These are phyloP conservation scores for Lycorma delicatula DNA, from an alignment of 1,140 invertebrate genomes.

Conservation along the genomic window DNA sequence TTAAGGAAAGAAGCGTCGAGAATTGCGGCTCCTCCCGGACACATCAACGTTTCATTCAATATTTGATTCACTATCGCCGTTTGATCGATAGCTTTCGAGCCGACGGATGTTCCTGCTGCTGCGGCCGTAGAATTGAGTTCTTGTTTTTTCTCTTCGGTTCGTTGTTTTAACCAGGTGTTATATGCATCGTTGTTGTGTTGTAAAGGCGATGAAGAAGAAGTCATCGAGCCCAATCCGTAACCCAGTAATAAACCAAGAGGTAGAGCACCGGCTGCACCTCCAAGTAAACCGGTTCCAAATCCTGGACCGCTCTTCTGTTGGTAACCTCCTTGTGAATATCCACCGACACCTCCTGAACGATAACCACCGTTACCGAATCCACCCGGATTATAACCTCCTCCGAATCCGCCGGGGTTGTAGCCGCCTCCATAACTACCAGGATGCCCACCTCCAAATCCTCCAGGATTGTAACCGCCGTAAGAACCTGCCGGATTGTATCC, in stretches of 20 bases:
- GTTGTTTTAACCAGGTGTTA: neutral
- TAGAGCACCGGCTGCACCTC: neutral
- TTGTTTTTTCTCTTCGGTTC: neutral
- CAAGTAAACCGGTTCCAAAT: neutral
- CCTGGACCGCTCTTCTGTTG: neutral
- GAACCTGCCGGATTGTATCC: neutral
- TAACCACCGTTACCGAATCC: neutral
- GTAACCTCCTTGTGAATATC: neutral
- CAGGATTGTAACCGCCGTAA: neutral
- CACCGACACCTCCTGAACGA: neutral
- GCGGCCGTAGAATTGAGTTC: neutral
- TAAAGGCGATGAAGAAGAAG: neutral
- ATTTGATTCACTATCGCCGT: neutral
- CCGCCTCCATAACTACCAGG: neutral
- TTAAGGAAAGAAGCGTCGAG: neutral
- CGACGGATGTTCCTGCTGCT: neutral
- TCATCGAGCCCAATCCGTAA: neutral
- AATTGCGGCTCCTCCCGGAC: neutral
- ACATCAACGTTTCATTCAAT: neutral
- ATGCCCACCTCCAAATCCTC: neutral
- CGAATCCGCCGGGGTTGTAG: neutral
- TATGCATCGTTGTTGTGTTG: neutral
- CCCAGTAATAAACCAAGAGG: neutral
- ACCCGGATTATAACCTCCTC: neutral
- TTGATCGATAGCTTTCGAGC: neutral